Evolutionary conservation across 1,140 invertebrate species (phyloP), one percentile per base, ranked within the genome.

Genomic region (Cyclina sinensis): DNA sequence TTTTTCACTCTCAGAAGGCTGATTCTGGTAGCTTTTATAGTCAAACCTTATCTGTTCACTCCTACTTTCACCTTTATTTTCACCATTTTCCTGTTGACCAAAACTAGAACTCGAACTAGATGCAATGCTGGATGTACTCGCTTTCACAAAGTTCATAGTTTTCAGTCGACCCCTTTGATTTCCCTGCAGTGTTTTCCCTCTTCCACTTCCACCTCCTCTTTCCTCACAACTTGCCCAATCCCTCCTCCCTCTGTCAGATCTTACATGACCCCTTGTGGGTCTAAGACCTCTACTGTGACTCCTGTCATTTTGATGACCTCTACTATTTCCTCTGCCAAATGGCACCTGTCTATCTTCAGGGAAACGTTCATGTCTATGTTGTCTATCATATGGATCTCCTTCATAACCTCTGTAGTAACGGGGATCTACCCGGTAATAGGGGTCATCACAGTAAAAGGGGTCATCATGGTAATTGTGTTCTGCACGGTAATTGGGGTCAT

Each of bases 131-230:
- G 2, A 24, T n/a, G 27, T 21, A 14, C 68, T 54, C 16, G 30
- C 73, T 86, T 86, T 86, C 4, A 86, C 84, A 86, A 86, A 86
- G 54, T 62, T 86, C 74, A 86, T 24, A 14, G 24, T 24, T 37
- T 70, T 84, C 32, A 57, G 73, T 54, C 59, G 37, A 27, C 57
- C 59, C 48, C 39, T 65, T 27, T 30, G 12, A 68, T 43, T 73
- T 35, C 68, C 82, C 21, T 43, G 30, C 1, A 11, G 24, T 18
- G 30, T 21, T 4, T 54, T 43, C 35, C 37, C 39, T 12, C 65
- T 65, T 0, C 54, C 79, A 30, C 57, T 43, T 35, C 39, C 39
- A 18, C 54, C n/a, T 12, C 59, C 32, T 35, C 57, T 62, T 7
- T 43, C 30, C 35, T 24, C 21, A 1, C 2, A 3, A 48, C 24